phyloP scores from a whole-genome alignment of 2,113 vertebrate genomes.

The Ophthalmolycus amberensis region DNA sequence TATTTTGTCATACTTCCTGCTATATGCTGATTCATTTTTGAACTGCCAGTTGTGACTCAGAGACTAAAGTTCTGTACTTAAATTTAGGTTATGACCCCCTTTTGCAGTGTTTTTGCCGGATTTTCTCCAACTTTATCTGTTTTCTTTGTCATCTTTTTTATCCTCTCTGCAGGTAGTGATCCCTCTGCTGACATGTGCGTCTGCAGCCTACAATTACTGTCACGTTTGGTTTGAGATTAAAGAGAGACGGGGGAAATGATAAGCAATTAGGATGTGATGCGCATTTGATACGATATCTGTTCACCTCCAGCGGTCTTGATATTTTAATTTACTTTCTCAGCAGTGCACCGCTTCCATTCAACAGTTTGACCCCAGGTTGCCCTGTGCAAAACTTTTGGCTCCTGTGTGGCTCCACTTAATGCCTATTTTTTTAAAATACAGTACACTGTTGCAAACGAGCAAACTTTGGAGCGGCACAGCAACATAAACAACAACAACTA shows the following conservation, averaged over 20 bases:
- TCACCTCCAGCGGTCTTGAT: constrained; percentile 9
- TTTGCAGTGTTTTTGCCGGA: neutral
- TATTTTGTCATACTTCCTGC: neutral
- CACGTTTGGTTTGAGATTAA: constrained; percentile 51
- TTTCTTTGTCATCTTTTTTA: constrained; percentile 39
- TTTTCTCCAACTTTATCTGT: constrained; percentile 33
- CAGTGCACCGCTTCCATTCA: constrained; percentile 6
- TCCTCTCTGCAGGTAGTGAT: constrained; percentile 63
- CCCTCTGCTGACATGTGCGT: constrained; percentile 60
- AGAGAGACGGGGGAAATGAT: constrained; percentile 43
- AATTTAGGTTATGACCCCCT: constrained; percentile 38
- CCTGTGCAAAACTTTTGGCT: constrained; percentile 37
- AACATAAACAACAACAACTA: constrained; percentile 51
- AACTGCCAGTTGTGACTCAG: constrained; percentile 12
- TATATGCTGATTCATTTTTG: constrained; percentile 12
- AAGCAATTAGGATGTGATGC: constrained; percentile 45
- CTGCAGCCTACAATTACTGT: constrained; percentile 66
- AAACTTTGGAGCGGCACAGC: constrained; percentile 45
- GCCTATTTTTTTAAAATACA: constrained; percentile 7
- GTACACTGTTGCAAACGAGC: constrained; percentile 25
- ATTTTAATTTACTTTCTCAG: constrained; percentile 6
- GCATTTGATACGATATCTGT: constrained; percentile 36
- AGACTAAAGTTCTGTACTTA: constrained; percentile 15
- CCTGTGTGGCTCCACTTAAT: constrained; percentile 4
- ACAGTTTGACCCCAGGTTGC: constrained; percentile 25